Evolutionary conservation across 2,113 vertebrate genomes (phyloP).

Genomic region (Mugil cephalus): DNA sequence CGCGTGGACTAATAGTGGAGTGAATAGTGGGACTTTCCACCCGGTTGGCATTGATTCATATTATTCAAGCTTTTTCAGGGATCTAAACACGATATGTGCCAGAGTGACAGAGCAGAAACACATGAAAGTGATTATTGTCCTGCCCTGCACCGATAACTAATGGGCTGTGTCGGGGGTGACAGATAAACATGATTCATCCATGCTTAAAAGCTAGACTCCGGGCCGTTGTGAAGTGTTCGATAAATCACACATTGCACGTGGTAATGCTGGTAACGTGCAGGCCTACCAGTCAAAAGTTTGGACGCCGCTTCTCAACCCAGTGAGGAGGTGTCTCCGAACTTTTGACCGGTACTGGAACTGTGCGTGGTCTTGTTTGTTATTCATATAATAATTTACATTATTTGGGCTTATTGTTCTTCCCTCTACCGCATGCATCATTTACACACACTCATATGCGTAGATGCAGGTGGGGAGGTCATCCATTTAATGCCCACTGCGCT

Average conservation of each 20-base stretch:
- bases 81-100: background rate
- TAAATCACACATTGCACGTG: conserved; percentile 15
- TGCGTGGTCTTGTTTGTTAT: background rate
- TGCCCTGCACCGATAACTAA: conserved; percentile 8
- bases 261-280: background rate
- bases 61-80: background rate
- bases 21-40: background rate
- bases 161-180: conserved; percentile 10
- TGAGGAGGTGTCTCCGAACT: too few relatives aligned
- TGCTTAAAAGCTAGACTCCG: conserved; percentile 19
- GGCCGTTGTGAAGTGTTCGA: conserved; percentile 23
- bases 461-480: conserved; percentile 12
- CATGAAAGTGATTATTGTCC: conserved; percentile 16
- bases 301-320: too few relatives aligned
- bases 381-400: conserved; percentile 35
- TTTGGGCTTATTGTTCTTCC: conserved; percentile 15
- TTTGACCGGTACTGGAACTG: too few relatives aligned
- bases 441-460: conserved; percentile 12
- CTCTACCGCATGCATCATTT: conserved; percentile 35
- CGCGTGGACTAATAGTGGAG: background rate
- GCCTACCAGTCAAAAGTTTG: too few relatives aligned
- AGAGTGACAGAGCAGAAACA: conserved; percentile 3
- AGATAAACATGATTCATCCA: conserved; percentile 32
- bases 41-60: background rate
- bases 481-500: conserved; percentile 57